phyloP scores from a whole-genome alignment of 2,888 invertebrate genomes.

The Hedychridium roseum region DNA sequence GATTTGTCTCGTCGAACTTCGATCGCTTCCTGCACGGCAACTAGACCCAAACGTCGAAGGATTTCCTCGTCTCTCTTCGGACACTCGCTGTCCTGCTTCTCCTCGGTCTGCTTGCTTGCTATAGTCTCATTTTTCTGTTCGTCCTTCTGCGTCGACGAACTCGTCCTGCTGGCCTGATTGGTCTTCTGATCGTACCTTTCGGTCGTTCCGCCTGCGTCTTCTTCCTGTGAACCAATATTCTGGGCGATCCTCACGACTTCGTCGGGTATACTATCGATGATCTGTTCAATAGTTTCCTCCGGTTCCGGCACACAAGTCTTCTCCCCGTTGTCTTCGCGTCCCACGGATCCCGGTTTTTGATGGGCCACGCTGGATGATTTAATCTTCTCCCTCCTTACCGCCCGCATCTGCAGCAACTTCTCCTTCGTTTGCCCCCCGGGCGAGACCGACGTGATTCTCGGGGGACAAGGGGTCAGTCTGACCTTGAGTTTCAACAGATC shows the following conservation, averaged over 20 bases:
- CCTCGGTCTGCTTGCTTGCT: too few species aligned
- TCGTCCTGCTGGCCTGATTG: constrained; percentile 12
- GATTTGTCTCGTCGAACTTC: constrained; percentile 29
- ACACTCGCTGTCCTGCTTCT: constrained; percentile 13
- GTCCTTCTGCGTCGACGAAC: constrained; percentile 1
- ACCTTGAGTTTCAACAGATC: constrained; percentile 55
- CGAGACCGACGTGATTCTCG: constrained; percentile 44
- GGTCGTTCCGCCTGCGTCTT: neutral
- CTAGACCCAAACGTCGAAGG: constrained; percentile 47
- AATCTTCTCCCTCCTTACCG: constrained; percentile 48
- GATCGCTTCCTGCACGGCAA: constrained; percentile 48
- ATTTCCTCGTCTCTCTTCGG: constrained; percentile 52
- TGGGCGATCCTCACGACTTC: constrained; percentile 49
- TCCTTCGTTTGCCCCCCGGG: constrained; percentile 42
- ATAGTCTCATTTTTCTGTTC: constrained; percentile 10
- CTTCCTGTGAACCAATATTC: constrained; percentile 22
- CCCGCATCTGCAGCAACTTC: constrained; percentile 44
- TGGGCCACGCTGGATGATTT: constrained; percentile 29
- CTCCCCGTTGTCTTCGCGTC: constrained; percentile 22
- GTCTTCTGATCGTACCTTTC: neutral
- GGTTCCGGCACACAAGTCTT: too few species aligned
- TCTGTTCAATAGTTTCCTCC: constrained; percentile 53
- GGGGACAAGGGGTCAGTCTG: constrained; percentile 52
- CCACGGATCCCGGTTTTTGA: constrained; percentile 21
- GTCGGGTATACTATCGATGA: constrained; percentile 52